A percentile compares a stretch with the other conserved stretches of the same genome.
phyloP scores from a whole-genome alignment of 2,797 vertebrate genomes.

The Onychomys arenicola region DNA sequence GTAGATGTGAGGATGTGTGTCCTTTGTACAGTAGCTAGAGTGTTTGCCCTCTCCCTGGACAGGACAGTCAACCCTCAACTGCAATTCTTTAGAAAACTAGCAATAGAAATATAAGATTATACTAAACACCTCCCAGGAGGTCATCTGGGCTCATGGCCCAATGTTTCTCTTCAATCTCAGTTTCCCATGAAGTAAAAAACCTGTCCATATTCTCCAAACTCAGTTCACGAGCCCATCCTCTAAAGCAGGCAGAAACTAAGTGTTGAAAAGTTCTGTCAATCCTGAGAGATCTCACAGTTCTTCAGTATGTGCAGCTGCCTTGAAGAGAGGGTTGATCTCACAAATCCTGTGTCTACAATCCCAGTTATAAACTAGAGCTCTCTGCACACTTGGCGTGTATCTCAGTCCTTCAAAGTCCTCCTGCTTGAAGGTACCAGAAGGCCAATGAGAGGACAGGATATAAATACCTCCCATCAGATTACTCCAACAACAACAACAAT shows the following conservation, averaged over 20 bases:
- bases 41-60: not conserved
- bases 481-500: too few species aligned
- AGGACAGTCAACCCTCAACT: not conserved
- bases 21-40: not conserved
- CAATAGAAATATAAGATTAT: not conserved
- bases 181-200: not conserved
- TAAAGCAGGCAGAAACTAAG: not conserved
- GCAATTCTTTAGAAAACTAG: not conserved
- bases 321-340: not conserved
- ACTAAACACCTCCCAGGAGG: not conserved
- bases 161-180: not conserved
- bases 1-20: not conserved
- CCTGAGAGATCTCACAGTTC: slow-evolving; percentile 10
- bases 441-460: not conserved
- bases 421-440: not conserved
- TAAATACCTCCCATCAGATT: not conserved
- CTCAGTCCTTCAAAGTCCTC: not conserved
- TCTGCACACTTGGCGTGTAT: not conserved
- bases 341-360: slow-evolving; percentile 17
- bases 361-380: not conserved
- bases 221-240: not conserved
- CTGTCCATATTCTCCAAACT: not conserved
- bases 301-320: not conserved
- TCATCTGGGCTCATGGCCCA: not conserved
- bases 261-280: slow-evolving; percentile 11